phyloP scores from a whole-genome alignment of 2,797 vertebrate species.

The Chromis chromis region DNA sequence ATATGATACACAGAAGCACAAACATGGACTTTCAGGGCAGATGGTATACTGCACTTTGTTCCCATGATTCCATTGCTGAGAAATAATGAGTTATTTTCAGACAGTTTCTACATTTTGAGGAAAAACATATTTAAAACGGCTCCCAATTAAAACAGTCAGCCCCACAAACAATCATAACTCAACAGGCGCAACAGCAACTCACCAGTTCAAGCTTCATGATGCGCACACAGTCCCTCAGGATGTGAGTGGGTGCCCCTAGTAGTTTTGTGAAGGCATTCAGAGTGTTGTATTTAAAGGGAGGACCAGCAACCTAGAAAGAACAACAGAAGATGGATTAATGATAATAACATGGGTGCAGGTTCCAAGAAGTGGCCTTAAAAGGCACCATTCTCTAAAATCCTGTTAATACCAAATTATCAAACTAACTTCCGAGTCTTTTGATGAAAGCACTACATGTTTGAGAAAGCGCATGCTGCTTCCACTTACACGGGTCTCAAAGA shows the following conservation, averaged over 20 bases:
- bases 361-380: background rate
- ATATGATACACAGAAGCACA: background rate
- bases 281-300: constrained; percentile 99
- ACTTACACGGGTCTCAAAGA: constrained; percentile 97
- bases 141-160: background rate
- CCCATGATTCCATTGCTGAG: background rate
- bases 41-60: background rate
- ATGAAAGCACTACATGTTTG: background rate
- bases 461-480: background rate
- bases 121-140: background rate
- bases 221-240: constrained; percentile 97
- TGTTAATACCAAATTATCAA: too few relatives aligned
- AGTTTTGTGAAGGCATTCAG: constrained; percentile 99
- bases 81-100: background rate
- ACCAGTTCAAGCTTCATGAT: constrained; percentile 99
- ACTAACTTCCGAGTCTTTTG: too few relatives aligned
- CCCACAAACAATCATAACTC: background rate
- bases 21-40: background rate
- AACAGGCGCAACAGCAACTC: constrained; percentile 59
- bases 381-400: background rate
- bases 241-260: constrained; percentile 95
- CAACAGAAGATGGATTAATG: background rate
- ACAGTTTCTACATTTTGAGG: background rate
- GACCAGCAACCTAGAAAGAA: constrained; percentile 92
- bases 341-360: background rate